Percentiles rank a stretch among this genome's conserved stretches.
Evolutionary conservation across 2,113 vertebrate species (phyloP).

Genomic region (Macaca nemestrina): DNA sequence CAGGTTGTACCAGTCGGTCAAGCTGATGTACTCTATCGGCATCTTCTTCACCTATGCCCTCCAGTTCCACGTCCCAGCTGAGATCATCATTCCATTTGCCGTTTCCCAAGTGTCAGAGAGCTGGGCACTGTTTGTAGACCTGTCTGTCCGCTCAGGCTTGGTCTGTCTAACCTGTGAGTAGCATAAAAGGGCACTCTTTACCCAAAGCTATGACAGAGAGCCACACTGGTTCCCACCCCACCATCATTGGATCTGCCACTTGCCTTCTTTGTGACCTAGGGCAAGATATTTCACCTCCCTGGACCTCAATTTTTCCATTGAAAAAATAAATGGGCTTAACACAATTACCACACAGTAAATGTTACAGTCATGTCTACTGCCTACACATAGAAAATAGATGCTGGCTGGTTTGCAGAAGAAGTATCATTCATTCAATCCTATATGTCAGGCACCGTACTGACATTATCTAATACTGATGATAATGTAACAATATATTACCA

Average conservation of each 20-base stretch:
- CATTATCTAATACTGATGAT: background rate
- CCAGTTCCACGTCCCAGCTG: slow-evolving; percentile 95
- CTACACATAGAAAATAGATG: background rate
- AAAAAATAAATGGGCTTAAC: background rate
- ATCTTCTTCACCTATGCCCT: slow-evolving; percentile 96
- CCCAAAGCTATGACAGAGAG: background rate
- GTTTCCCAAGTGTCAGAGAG: slow-evolving; percentile 83
- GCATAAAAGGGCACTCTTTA: background rate
- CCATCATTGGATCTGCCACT: background rate
- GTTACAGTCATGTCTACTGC: background rate
- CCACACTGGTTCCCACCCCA: background rate
- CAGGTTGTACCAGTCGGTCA: slow-evolving; percentile 95
- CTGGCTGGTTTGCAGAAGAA: background rate
- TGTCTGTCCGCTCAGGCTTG: slow-evolving; percentile 86
- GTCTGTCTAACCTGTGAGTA: slow-evolving; percentile 95
- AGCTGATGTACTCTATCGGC: slow-evolving; percentile 93
- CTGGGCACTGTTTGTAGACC: slow-evolving; percentile 85
- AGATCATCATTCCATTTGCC: slow-evolving; percentile 89
- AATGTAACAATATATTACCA: background rate
- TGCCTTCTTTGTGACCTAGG: background rate
- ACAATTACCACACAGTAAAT: background rate
- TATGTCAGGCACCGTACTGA: background rate
- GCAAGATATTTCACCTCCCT: background rate
- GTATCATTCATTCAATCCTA: background rate
- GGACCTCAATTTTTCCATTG: background rate